phyloP scores from a whole-genome alignment of 2,113 vertebrate species.

The Nymphicus hollandicus region DNA sequence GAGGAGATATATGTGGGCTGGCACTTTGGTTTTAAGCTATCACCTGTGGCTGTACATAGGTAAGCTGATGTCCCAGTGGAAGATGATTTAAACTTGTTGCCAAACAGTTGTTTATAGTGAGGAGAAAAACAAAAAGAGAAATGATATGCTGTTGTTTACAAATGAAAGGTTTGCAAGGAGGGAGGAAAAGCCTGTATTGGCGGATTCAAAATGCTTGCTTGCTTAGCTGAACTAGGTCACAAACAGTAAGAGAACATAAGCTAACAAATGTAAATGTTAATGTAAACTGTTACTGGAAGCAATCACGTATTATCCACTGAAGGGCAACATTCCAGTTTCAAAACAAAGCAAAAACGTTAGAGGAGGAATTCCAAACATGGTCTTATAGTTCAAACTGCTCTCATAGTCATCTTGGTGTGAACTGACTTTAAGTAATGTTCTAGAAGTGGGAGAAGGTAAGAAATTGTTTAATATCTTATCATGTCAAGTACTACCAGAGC shows the following conservation, averaged over 20 bases:
- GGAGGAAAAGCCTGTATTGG: neutral
- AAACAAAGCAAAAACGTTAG: neutral
- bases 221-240: constrained; percentile 6
- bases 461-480: neutral
- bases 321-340: constrained; percentile 23
- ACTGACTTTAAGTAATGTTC: neutral
- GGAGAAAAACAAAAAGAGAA: neutral
- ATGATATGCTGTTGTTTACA: neutral
- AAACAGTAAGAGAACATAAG: constrained; percentile 16
- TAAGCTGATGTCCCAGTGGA: neutral
- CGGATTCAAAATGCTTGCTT: neutral
- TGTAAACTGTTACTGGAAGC: constrained; percentile 36
- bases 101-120: neutral
- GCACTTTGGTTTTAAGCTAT: neutral
- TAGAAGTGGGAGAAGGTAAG: neutral
- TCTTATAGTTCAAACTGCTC: neutral
- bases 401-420: neutral
- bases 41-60: neutral
- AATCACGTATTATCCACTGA: neutral
- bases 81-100: neutral
- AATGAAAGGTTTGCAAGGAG: neutral
- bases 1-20: neutral
- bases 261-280: constrained; percentile 22
- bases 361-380: constrained; percentile 15
- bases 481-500: neutral